These are phyloP conservation scores for Vandiemenella viatica DNA, from an alignment of 2,888 invertebrate genomes.

Conservation along the genomic window DNA sequence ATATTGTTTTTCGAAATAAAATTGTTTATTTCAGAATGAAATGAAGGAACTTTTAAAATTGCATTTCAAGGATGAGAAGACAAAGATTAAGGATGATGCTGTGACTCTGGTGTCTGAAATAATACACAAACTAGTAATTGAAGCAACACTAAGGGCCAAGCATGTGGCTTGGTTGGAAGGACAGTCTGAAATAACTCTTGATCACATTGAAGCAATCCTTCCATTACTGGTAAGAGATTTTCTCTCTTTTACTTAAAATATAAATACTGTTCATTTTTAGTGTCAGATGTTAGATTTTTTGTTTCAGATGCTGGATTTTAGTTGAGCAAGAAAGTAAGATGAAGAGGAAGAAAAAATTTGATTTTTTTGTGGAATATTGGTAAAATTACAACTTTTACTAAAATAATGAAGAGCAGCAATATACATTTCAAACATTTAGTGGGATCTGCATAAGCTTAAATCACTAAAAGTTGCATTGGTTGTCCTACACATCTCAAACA, in stretches of 20 bases:
- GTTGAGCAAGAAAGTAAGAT: neutral
- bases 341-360: neutral
- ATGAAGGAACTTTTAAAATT: constrained; percentile 38
- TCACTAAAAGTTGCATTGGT: too few relatives aligned
- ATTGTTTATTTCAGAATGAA: constrained; percentile 29
- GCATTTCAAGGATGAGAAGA: constrained; percentile 38
- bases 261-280: too few relatives aligned
- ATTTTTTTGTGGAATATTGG: neutral
- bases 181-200: neutral
- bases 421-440: too few relatives aligned
- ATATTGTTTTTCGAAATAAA: neutral
- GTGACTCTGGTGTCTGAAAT: constrained; percentile 37
- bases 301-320: neutral
- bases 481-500: too few relatives aligned
- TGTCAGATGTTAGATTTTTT: neutral
- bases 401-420: too few relatives aligned
- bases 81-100: constrained; percentile 38
- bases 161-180: constrained; percentile 28
- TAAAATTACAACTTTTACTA: too few relatives aligned
- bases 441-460: too few relatives aligned
- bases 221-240: constrained; percentile 4
- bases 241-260: too few relatives aligned
- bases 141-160: constrained; percentile 37
- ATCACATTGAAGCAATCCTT: constrained; percentile 4
- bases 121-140: constrained; percentile 37